Evolutionary conservation across 2,113 vertebrate genomes (phyloP).

Genomic region (Callipepla californica): DNA sequence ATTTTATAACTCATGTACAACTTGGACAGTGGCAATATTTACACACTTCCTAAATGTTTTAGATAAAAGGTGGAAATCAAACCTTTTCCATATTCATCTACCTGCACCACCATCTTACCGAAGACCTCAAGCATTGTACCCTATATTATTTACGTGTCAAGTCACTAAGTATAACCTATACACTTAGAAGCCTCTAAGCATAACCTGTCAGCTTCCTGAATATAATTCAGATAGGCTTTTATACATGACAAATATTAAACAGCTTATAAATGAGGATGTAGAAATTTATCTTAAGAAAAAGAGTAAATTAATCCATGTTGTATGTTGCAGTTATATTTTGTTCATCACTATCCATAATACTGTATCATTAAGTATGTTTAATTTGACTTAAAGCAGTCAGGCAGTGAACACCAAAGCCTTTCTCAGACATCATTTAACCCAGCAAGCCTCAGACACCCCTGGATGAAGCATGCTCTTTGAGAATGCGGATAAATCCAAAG

Average conservation of each 20-base stretch:
- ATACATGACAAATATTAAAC: conserved; percentile 48
- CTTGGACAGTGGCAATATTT: not conserved
- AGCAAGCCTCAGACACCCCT: conserved; percentile 51
- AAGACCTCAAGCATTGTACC: not conserved
- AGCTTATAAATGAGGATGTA: conserved; percentile 34
- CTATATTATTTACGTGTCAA: not conserved
- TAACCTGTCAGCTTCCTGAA: not conserved
- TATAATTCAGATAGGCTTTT: conserved; percentile 5
- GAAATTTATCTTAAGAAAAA: conserved; percentile 40
- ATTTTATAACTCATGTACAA: not conserved
- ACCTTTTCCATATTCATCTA: not conserved
- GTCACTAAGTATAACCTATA: not conserved
- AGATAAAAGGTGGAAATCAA: not conserved
- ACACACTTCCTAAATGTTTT: not conserved
- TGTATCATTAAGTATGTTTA: conserved; percentile 51
- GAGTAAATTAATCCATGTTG: conserved; percentile 39
- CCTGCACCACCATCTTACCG: not conserved
- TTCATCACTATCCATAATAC: conserved; percentile 37
- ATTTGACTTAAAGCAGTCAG: conserved; percentile 56
- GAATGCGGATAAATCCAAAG: conserved; percentile 14
- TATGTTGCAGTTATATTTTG: conserved; percentile 13
- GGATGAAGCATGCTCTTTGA: not conserved
- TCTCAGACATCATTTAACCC: conserved; percentile 65
- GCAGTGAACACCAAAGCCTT: conserved; percentile 45
- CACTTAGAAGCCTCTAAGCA: not conserved